Evolutionary conservation across 2,113 vertebrate genomes (phyloP).

Genomic region (Athene noctua): DNA sequence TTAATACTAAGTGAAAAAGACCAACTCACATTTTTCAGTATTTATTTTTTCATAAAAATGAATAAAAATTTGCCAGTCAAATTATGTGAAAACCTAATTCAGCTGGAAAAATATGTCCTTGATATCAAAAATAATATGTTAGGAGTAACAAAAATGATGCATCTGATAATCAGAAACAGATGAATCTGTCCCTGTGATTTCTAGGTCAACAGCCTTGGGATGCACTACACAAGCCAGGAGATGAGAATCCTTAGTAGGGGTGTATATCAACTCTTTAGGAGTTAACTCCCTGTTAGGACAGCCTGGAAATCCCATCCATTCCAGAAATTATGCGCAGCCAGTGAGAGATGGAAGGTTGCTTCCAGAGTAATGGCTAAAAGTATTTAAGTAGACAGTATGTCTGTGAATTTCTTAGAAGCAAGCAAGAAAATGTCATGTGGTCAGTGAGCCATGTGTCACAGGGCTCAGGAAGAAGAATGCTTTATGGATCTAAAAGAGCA

Average conservation of each 20-base stretch:
- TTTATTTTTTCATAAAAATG: neutral
- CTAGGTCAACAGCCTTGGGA: neutral
- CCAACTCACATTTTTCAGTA: neutral
- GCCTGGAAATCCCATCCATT: neutral
- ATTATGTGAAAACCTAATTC: neutral
- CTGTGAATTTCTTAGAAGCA: neutral
- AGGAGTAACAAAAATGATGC: neutral
- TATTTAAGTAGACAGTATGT: neutral
- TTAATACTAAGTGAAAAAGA: neutral
- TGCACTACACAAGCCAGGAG: neutral
- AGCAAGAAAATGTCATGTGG: neutral
- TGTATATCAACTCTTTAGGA: neutral
- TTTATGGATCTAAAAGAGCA: neutral
- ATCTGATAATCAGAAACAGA: neutral
- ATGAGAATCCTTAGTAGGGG: neutral
- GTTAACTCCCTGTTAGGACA: neutral
- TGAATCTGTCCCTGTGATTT: neutral
- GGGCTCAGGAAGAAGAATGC: neutral
- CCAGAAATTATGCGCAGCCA: neutral
- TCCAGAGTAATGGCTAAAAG: neutral
- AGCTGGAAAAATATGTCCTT: neutral
- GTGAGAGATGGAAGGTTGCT: neutral
- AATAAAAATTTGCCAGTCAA: neutral
- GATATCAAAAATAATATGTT: neutral
- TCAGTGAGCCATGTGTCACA: neutral